These are phyloP conservation scores for Tupiocoris notatus DNA, from an alignment of 2,888 invertebrate genomes.

Conservation along the genomic window DNA sequence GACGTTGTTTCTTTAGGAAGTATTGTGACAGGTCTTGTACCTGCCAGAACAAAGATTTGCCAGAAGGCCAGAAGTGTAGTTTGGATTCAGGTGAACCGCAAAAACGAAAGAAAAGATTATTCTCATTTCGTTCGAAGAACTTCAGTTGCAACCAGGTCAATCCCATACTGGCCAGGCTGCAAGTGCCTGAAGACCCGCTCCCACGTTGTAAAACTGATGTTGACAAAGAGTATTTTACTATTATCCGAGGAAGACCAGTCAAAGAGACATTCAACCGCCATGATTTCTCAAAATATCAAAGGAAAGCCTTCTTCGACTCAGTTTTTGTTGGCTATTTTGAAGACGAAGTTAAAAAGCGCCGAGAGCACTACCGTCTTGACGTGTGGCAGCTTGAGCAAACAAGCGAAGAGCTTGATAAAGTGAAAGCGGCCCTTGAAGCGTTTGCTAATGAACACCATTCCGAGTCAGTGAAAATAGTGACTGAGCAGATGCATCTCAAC, in stretches of 20 bases:
- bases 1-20: not conserved
- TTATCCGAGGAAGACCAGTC: slow-evolving; percentile 27
- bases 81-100: not conserved
- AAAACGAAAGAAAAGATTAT: not conserved
- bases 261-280: slow-evolving; percentile 27
- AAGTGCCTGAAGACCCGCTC: slow-evolving; percentile 13
- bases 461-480: slow-evolving; percentile 29
- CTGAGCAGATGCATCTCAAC: slow-evolving; percentile 8
- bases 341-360: slow-evolving; percentile 28
- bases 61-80: not conserved
- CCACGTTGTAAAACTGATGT: slow-evolving; percentile 29
- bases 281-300: slow-evolving; percentile 6
- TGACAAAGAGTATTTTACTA: slow-evolving; percentile 31
- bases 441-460: slow-evolving; percentile 19
- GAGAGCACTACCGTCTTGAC: slow-evolving; percentile 29
- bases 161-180: slow-evolving; percentile 24
- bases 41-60: not conserved
- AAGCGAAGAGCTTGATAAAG: slow-evolving; percentile 16
- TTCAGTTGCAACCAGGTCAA: not conserved
- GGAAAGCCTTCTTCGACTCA: slow-evolving; percentile 25
- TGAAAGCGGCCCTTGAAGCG: slow-evolving; percentile 15
- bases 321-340: slow-evolving; percentile 31
- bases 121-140: not conserved
- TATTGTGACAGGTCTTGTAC: not conserved
- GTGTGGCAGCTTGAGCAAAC: slow-evolving; percentile 28